These are phyloP conservation scores for Plumapathes pennacea DNA, from an alignment of 92 coral and sea anemone species.

Conservation along the genomic window DNA sequence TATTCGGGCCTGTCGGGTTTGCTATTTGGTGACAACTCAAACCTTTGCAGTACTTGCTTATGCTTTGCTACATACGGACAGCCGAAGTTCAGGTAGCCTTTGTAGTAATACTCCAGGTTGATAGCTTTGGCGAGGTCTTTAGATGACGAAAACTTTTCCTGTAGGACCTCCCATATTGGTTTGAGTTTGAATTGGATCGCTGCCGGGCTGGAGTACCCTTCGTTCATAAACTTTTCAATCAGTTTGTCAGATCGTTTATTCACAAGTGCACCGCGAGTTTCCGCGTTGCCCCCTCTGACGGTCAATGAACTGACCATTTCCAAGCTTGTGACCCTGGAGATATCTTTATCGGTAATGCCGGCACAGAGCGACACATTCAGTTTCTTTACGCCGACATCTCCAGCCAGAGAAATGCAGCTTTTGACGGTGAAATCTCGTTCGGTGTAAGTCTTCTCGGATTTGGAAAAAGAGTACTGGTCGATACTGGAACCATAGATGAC, in stretches of 20 bases:
- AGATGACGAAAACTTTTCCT: constrained; percentile 2
- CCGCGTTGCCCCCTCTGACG: constrained; percentile 13
- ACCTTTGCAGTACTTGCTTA: constrained; percentile 1
- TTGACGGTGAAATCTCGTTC: constrained; percentile 11
- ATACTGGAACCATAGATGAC: constrained; percentile 14
- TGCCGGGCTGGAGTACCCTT: constrained; percentile 3
- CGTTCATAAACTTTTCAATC: constrained; percentile 13
- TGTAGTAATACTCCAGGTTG: constrained; percentile 14
- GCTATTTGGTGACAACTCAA: constrained; percentile 7
- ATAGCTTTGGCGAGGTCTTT: constrained; percentile 23
- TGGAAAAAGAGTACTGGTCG: constrained; percentile 16
- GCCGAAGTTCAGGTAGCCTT: constrained; percentile 9
- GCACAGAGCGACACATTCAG: constrained; percentile 3
- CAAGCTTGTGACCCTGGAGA: neutral
- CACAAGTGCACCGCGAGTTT: constrained; percentile 25
- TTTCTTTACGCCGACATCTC: neutral
- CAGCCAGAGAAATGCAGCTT: constrained; percentile 16
- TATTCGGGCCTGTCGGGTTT: constrained; percentile 12
- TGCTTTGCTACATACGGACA: constrained; percentile 1
- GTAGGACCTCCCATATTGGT: constrained; percentile 20
- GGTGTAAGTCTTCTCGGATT: constrained; percentile 4
- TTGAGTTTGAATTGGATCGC: constrained; percentile 10
- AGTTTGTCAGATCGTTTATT: constrained; percentile 16
- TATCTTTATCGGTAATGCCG: constrained; percentile 7
- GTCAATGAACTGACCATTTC: constrained; percentile 12